Evolutionary conservation across 2,888 invertebrate genomes (phyloP).

Genomic region (Ypsolopha sequella): DNA sequence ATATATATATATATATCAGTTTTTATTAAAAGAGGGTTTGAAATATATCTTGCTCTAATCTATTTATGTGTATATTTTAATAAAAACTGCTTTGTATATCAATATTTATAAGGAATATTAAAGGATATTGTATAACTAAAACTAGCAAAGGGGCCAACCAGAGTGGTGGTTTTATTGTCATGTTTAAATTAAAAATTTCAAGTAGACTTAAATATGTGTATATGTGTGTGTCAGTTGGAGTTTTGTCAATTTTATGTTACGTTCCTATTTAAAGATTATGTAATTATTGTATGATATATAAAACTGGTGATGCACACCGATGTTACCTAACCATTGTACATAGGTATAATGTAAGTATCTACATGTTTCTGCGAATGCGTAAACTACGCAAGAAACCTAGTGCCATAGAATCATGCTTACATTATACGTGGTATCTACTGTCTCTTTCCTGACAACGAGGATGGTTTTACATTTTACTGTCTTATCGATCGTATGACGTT

Average conservation of each 20-base stretch:
- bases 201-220: constrained; percentile 32
- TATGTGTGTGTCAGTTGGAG: constrained; percentile 35
- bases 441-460: no score
- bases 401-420: neutral
- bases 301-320: neutral
- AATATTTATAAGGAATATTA: no score
- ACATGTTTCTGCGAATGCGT: neutral
- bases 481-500: no score
- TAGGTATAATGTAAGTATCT: neutral
- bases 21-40: no score
- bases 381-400: neutral
- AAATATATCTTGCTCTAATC: no score
- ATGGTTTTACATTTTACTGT: no score
- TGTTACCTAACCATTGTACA: neutral
- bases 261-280: constrained; percentile 37
- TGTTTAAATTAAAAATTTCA: constrained; percentile 11
- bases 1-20: no score
- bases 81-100: no score
- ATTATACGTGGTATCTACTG: neutral
- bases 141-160: no score
- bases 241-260: constrained; percentile 54
- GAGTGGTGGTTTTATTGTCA: neutral
- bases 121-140: no score
- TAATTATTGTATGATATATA: constrained; percentile 3
- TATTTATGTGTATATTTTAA: no score